A percentile compares a stretch with the other conserved stretches of the same genome.
Conservation (phyloP, 2,113 vertebrate genomes). For the Shinisaurus crocodilurus region DNA sequence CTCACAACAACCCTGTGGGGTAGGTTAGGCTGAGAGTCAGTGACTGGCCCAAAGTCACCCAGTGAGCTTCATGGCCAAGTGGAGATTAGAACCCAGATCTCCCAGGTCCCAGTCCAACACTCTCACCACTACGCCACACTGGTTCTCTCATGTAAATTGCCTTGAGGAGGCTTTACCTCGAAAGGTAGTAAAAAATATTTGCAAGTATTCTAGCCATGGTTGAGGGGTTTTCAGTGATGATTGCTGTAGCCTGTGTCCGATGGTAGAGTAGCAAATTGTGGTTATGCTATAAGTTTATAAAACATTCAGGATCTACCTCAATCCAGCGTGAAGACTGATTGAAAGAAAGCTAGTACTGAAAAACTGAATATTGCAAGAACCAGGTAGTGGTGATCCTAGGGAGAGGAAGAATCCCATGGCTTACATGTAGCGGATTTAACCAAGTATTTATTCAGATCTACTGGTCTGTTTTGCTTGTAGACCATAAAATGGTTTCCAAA, state of each 20-base stretch:
- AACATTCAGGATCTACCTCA: background rate
- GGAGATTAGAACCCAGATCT: no score
- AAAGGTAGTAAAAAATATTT: no score
- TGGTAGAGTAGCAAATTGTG: background rate
- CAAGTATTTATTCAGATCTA: background rate
- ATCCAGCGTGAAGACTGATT: background rate
- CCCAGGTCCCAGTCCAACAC: no score
- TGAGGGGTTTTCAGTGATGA: no score
- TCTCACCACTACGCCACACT: no score
- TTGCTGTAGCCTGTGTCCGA: background rate
- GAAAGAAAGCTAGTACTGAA: background rate
- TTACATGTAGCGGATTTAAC: background rate
- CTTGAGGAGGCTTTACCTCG: no score
- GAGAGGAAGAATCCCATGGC: background rate
- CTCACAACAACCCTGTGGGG: no score
- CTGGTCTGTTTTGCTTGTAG: background rate
- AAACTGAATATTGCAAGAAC: background rate
- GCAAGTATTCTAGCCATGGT: no score
- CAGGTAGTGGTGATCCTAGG: background rate
- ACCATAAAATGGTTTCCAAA: background rate
- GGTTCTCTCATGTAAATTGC: no score
- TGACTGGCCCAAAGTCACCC: no score
- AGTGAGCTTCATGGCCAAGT: no score
- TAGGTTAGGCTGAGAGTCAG: no score
- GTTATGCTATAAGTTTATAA: background rate